Percentiles rank a stretch among this genome's conserved stretches.
Evolutionary conservation across 2,113 vertebrate species (phyloP).

Genomic region (Lota lota): DNA sequence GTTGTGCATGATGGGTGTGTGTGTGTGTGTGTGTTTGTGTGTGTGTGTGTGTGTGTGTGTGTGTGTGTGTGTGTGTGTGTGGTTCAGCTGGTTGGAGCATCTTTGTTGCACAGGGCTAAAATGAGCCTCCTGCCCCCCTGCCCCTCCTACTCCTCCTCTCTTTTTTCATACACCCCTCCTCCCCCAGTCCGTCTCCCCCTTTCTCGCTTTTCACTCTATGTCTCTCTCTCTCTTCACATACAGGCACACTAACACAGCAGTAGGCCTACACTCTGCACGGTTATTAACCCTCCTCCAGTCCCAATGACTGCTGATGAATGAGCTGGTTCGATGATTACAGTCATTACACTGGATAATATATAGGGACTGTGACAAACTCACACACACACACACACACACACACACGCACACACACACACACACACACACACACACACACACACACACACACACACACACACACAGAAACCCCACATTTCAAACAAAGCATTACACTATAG

Average conservation of each 20-base stretch:
- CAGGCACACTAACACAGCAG: not conserved
- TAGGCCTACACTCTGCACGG: slow-evolving; percentile 8
- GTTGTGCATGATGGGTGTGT: not conserved
- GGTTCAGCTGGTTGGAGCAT: not conserved
- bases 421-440: slow-evolving; percentile 3
- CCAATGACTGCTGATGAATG: slow-evolving; percentile 55
- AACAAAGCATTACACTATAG: not conserved
- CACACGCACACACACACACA: not conserved
- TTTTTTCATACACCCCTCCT: too few relatives aligned
- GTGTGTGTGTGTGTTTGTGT: slow-evolving; percentile 1
- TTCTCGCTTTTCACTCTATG: not conserved
- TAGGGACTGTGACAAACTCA: slow-evolving; percentile 24
- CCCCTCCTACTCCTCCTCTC: too few relatives aligned
- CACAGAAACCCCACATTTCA: not conserved
- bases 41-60: not conserved
- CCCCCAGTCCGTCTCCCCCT: not conserved
- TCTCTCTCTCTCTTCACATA: not conserved
- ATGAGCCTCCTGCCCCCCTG: not conserved
- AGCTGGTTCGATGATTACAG: slow-evolving; percentile 63
- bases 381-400: slow-evolving; percentile 10
- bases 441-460: slow-evolving; percentile 17
- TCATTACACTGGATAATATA: slow-evolving; percentile 65
- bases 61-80: slow-evolving; percentile 13
- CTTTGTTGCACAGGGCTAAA: not conserved
- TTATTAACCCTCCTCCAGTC: slow-evolving; percentile 67